phyloP scores from a whole-genome alignment of 2,113 vertebrate genomes.

The Synodontis membranacea region DNA sequence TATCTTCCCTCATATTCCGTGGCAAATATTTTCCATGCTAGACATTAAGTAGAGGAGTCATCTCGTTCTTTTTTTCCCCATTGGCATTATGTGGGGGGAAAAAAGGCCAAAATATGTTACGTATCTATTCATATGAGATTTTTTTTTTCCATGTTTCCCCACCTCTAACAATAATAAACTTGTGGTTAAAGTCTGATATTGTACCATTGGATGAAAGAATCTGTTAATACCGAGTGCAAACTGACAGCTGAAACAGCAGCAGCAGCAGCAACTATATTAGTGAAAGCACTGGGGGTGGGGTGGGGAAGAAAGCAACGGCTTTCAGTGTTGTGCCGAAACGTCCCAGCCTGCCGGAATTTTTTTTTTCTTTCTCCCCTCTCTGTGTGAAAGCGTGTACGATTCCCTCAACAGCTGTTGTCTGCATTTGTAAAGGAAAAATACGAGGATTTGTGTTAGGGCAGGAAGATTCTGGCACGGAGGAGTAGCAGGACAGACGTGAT shows the following conservation, averaged over 20 bases:
- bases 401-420: slow-evolving; percentile 10
- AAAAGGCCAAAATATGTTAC: background rate
- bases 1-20: slow-evolving; percentile 6
- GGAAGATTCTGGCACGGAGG: background rate
- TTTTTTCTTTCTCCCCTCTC: too few species aligned
- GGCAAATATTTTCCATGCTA: slow-evolving; percentile 10
- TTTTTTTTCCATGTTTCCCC: background rate
- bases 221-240: background rate
- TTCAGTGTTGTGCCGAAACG: background rate
- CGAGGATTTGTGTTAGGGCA: background rate
- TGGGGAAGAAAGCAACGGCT: background rate
- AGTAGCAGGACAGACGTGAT: background rate
- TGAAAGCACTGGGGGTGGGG: background rate
- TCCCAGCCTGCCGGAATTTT: background rate
- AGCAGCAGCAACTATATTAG: background rate
- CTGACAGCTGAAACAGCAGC: background rate
- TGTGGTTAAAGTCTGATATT: background rate
- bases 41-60: background rate
- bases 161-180: background rate
- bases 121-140: background rate
- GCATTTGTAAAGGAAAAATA: slow-evolving; percentile 4
- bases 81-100: background rate
- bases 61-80: background rate
- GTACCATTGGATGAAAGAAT: background rate
- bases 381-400: slow-evolving; percentile 9